phyloP scores from a whole-genome alignment of 2,797 vertebrate genomes.

The Acanthurus tractus region DNA sequence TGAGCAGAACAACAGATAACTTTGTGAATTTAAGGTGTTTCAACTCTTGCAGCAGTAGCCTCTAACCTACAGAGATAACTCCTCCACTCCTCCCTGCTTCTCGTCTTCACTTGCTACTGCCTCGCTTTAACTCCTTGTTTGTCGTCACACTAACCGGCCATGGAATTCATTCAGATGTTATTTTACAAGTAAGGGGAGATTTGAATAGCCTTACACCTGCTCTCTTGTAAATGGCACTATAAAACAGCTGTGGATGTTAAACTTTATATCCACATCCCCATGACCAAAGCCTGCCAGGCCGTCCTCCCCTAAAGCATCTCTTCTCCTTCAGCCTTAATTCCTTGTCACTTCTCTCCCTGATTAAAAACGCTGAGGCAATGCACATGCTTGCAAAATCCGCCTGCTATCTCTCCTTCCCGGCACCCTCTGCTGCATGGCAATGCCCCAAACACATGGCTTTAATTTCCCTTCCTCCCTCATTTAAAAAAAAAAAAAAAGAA shows the following conservation, averaged over 20 bases:
- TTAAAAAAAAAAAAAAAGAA: too few species aligned
- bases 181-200: constrained; percentile 71
- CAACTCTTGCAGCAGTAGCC: constrained; percentile 46
- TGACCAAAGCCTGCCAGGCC: constrained; percentile 71
- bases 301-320: constrained; percentile 36
- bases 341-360: constrained; percentile 66
- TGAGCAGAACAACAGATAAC: constrained; percentile 25
- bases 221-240: constrained; percentile 76
- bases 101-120: constrained; percentile 62
- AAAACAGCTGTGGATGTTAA: constrained; percentile 83
- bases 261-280: constrained; percentile 82
- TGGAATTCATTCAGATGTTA: constrained; percentile 62
- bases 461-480: constrained; percentile 62
- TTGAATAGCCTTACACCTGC: constrained; percentile 83
- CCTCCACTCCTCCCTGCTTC: constrained; percentile 36
- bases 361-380: constrained; percentile 34
- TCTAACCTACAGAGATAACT: constrained; percentile 34
- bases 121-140: constrained; percentile 50
- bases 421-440: constrained; percentile 61
- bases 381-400: constrained; percentile 38
- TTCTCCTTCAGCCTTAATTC: constrained; percentile 30
- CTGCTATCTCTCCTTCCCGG: constrained; percentile 64
- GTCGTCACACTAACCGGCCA: constrained; percentile 42
- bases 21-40: constrained; percentile 48
- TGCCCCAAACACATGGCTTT: constrained; percentile 79